Percentiles rank a stretch among this genome's conserved stretches.
Conservation (phyloP, 2,888 invertebrate genomes). For the Scrobipalpa atriplicella region DNA sequence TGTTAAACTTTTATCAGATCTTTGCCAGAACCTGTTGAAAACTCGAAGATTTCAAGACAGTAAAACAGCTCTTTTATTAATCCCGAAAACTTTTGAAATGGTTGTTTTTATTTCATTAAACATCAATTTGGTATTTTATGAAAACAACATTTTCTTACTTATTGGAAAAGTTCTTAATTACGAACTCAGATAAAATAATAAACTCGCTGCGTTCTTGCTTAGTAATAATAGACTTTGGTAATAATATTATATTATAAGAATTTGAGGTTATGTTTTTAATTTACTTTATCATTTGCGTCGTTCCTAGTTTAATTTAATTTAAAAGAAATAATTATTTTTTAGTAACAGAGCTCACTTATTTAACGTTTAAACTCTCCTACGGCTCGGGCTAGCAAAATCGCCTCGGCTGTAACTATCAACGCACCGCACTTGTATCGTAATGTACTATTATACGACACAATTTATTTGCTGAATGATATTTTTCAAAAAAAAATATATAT, state of each 20-base stretch:
- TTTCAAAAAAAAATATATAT: no score
- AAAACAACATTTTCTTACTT: slow-evolving; percentile 22
- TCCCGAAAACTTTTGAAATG: slow-evolving; percentile 24
- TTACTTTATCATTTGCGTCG: background rate
- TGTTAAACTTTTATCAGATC: background rate
- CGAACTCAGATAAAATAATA: slow-evolving; percentile 22
- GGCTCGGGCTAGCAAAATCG: no score
- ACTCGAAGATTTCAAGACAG: background rate
- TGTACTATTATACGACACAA: no score
- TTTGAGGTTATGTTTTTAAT: background rate
- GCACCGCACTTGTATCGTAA: no score
- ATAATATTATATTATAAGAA: slow-evolving; percentile 6
- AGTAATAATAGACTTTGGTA: slow-evolving; percentile 16
- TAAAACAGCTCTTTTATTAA: slow-evolving; percentile 23
- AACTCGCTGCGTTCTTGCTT: slow-evolving; percentile 19
- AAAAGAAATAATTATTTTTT: no score
- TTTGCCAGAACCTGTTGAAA: background rate
- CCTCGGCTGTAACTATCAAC: no score
- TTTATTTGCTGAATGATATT: no score
- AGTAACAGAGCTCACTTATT: no score
- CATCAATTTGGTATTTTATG: slow-evolving; percentile 18
- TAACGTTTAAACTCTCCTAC: no score
- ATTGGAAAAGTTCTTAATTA: slow-evolving; percentile 23
- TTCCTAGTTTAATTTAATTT: no score
- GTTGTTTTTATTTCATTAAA: slow-evolving; percentile 21